These are phyloP conservation scores for Etheostoma nigrum DNA, from an alignment of 2,797 vertebrate genomes.

Conservation along the genomic window DNA sequence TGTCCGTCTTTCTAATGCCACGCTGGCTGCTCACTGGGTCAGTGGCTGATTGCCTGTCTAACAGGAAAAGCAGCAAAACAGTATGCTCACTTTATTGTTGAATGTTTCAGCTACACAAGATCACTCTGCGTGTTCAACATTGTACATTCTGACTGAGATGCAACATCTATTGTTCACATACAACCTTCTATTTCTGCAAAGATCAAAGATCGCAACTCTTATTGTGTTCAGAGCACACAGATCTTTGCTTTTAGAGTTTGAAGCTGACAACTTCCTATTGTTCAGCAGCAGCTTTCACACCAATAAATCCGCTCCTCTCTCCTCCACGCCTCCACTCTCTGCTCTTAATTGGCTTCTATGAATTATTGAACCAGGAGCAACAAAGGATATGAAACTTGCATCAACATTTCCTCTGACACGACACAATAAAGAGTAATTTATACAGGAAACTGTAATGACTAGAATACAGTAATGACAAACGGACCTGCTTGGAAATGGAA, in stretches of 20 bases:
- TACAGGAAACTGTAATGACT: not conserved
- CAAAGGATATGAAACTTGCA: constrained; percentile 14
- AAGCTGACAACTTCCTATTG: constrained; percentile 41
- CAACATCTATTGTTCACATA: constrained; percentile 14
- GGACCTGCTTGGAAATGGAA: not conserved
- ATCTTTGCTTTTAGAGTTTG: constrained; percentile 45
- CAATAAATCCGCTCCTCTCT: constrained; percentile 44
- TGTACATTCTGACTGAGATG: not conserved
- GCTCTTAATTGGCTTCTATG: constrained; percentile 28
- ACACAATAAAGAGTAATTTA: constrained; percentile 16
- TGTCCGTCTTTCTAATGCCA: constrained; percentile 26
- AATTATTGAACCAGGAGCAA: constrained; percentile 47
- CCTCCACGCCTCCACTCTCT: constrained; percentile 14
- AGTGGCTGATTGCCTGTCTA: not conserved
- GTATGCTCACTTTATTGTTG: constrained; percentile 1
- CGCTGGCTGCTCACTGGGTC: not conserved
- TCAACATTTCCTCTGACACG: constrained; percentile 28
- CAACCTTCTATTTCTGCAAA: constrained; percentile 22
- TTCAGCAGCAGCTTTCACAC: constrained; percentile 44
- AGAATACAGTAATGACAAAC: not conserved
- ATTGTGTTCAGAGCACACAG: constrained; percentile 37
- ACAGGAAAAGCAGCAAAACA: constrained; percentile 1
- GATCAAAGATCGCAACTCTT: constrained; percentile 34
- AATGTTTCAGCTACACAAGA: not conserved
- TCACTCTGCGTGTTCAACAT: not conserved